These are phyloP conservation scores for Rostratula benghalensis DNA, from an alignment of 2,113 vertebrate genomes.

Conservation along the genomic window DNA sequence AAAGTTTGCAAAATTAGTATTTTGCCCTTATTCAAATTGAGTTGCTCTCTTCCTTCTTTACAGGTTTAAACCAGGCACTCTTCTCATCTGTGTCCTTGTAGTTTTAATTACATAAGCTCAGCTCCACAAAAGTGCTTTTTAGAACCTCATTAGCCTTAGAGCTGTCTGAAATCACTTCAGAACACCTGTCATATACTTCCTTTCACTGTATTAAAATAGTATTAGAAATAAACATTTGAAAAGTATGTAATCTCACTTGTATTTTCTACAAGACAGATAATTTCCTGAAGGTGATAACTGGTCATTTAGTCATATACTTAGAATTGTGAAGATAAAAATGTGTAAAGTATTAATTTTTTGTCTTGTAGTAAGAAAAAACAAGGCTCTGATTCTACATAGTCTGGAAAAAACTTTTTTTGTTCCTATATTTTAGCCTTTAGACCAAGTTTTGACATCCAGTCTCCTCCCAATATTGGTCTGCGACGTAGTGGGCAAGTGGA, in stretches of 20 bases:
- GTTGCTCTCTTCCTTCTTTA: not conserved
- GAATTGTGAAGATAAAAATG: rapidly evolving
- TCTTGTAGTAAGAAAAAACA: not conserved
- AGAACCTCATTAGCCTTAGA: not conserved
- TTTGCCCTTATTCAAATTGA: not conserved
- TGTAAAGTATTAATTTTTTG: rapidly evolving
- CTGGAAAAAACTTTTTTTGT: not conserved
- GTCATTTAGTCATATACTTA: not conserved
- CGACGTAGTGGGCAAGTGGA: slow-evolving; percentile 95
- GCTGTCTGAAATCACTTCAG: not conserved
- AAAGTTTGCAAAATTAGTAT: not conserved
- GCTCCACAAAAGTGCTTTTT: not conserved
- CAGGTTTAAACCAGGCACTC: not conserved
- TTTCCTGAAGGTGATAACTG: not conserved
- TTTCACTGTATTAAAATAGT: not conserved
- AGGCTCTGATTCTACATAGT: not conserved
- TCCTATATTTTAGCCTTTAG: slow-evolving; percentile 78
- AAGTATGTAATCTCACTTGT: not conserved
- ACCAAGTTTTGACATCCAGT: slow-evolving; percentile 87
- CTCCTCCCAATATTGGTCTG: slow-evolving; percentile 91
- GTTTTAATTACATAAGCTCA: not conserved
- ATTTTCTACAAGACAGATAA: not conserved
- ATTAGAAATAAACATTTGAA: not conserved
- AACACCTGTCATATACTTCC: not conserved
- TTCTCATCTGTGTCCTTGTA: not conserved